These are phyloP conservation scores for Papilio glaucus DNA, from an alignment of 1,140 invertebrate species.

Conservation along the genomic window DNA sequence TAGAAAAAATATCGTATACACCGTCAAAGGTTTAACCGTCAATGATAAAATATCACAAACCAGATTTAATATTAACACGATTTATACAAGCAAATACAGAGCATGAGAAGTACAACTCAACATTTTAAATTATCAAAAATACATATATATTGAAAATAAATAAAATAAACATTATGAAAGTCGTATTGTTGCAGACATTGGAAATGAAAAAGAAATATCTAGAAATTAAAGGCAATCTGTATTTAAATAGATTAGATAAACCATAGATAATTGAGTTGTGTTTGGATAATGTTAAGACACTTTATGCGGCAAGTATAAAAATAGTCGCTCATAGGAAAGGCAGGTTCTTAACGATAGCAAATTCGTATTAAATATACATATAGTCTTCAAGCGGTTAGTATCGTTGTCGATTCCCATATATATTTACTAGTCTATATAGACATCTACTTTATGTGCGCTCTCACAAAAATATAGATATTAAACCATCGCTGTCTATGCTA, in stretches of 20 bases:
- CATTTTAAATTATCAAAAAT: background rate
- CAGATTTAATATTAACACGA: no score
- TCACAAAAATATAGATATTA: slow-evolving; percentile 37
- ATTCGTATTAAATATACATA: slow-evolving; percentile 51
- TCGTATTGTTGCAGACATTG: background rate
- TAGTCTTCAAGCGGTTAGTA: slow-evolving; percentile 58
- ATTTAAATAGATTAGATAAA: slow-evolving; percentile 29
- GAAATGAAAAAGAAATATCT: background rate
- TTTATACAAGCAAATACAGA: no score
- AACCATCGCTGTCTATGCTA: slow-evolving; percentile 25
- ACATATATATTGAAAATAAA: background rate
- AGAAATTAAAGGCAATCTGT: slow-evolving; percentile 4
- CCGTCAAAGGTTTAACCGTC: background rate
- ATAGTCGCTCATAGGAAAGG: slow-evolving; percentile 59
- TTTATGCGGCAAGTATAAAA: slow-evolving; percentile 61
- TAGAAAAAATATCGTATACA: background rate
- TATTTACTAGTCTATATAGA: slow-evolving; percentile 42
- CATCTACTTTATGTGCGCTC: slow-evolving; percentile 48
- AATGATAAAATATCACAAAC: background rate
- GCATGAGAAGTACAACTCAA: no score
- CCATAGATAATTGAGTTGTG: background rate
- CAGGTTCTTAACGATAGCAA: slow-evolving; percentile 54
- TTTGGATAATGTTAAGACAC: slow-evolving; percentile 38
- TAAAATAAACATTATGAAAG: no score
- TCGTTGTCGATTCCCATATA: slow-evolving; percentile 51